A percentile compares a stretch with the other conserved stretches of the same genome.
These are phyloP conservation scores for Vulpes lagopus DNA, from an alignment of 2,113 vertebrate species.

Conservation along the genomic window DNA sequence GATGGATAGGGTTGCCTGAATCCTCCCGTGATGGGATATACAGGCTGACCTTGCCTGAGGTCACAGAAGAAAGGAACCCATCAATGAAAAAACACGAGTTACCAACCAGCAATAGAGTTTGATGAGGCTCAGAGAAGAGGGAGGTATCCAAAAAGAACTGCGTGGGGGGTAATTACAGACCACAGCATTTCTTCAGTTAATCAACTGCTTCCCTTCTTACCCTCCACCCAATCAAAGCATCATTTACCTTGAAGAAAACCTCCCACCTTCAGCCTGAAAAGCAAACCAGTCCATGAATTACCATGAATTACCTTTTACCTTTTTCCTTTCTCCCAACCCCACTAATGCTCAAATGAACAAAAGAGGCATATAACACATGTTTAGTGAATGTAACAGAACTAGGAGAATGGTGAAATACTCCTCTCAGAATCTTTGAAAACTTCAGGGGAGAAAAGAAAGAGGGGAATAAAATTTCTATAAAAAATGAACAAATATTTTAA, in stretches of 20 bases:
- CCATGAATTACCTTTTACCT: not conserved
- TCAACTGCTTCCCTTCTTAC: not conserved
- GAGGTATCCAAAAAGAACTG: not conserved
- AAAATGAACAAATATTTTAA: not conserved
- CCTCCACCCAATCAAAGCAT: not conserved
- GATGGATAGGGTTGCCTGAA: conserved; percentile 92
- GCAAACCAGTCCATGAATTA: not conserved
- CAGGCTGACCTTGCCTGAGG: conserved; percentile 93
- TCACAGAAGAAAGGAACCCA: conserved; percentile 91
- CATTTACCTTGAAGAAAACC: not conserved
- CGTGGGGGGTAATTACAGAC: not conserved
- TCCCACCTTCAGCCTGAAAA: not conserved
- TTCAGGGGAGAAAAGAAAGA: conserved; percentile 1
- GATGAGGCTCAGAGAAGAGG: conserved; percentile 71
- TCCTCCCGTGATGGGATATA: conserved; percentile 92
- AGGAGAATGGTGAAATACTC: not conserved
- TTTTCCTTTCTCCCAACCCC: not conserved
- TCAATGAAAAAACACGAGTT: conserved; percentile 86
- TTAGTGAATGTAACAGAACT: not conserved
- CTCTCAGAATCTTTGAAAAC: conserved; percentile 34
- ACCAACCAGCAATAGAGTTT: conserved; percentile 79
- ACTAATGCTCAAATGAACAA: not conserved
- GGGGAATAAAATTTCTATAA: not conserved
- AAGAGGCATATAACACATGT: not conserved
- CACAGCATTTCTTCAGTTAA: not conserved